Percentiles rank a stretch among this genome's conserved stretches.
Evolutionary conservation across 2,113 vertebrate genomes (phyloP).

Genomic region (Climacteris rufus): DNA sequence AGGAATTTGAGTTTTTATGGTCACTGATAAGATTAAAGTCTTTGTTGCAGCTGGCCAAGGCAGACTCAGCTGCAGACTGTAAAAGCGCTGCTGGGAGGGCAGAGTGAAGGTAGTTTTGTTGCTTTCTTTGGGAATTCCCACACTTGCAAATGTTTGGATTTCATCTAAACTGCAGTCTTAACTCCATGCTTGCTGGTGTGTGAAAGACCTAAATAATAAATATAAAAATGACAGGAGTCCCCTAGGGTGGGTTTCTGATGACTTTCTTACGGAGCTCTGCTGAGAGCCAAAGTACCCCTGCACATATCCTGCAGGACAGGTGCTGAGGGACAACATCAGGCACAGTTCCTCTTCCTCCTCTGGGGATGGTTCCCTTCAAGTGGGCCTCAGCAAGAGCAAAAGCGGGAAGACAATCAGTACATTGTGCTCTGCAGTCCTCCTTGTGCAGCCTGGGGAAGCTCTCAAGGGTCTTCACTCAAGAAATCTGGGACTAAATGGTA

Average conservation of each 20-base stretch:
- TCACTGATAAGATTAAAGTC: constrained; percentile 67
- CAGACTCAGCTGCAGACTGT: background rate
- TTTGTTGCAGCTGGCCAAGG: constrained; percentile 20
- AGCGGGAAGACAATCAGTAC: background rate
- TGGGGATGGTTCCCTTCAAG: background rate
- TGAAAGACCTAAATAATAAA: background rate
- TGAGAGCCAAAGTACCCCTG: background rate
- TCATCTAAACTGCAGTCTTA: background rate
- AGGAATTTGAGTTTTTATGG: constrained; percentile 63
- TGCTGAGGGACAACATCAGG: background rate
- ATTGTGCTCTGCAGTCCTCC: background rate
- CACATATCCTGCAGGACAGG: background rate
- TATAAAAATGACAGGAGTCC: background rate
- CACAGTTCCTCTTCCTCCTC: background rate
- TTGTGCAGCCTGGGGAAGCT: background rate
- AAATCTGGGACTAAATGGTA: background rate
- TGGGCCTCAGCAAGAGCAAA: background rate
- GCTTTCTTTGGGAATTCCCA: constrained; percentile 50
- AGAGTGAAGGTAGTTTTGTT: constrained; percentile 22
- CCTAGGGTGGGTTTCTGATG: accelerated
- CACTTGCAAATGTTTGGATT: constrained; percentile 58
- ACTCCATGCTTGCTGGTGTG: background rate
- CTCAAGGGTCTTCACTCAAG: background rate
- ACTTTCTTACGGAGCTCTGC: background rate
- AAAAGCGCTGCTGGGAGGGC: background rate